These are phyloP conservation scores for Alcis repandata DNA, from an alignment of 2,888 invertebrate species.

Conservation along the genomic window DNA sequence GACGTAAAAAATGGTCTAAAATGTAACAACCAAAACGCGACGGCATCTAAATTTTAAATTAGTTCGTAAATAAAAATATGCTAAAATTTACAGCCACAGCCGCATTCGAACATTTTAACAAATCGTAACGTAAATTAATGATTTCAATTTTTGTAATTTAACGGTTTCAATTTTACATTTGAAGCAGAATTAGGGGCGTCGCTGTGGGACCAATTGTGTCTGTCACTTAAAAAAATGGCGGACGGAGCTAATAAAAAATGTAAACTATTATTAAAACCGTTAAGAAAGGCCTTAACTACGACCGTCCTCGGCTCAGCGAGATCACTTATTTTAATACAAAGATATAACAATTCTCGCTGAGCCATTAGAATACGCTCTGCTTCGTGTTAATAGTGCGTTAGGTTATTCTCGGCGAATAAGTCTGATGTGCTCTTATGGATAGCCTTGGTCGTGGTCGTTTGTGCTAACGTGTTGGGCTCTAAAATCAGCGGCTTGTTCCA, in stretches of 20 bases:
- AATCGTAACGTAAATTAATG: not conserved
- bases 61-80: not conserved
- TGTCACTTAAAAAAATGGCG: not conserved
- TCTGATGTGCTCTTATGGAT: slow-evolving; percentile 6
- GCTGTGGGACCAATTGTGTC: not conserved
- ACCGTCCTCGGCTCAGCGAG: not conserved
- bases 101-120: slow-evolving; percentile 3
- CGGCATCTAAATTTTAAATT: not conserved
- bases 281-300: not conserved
- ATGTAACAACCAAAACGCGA: not conserved
- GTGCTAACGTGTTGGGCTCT: slow-evolving; percentile 7
- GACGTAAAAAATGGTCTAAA: not conserved
- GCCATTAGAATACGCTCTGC: slow-evolving; percentile 19
- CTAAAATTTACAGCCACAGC: slow-evolving; percentile 5
- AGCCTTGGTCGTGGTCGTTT: slow-evolving; percentile 22
- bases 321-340: slow-evolving; percentile 7
- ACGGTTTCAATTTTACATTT: slow-evolving; percentile 7
- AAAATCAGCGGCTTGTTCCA: not conserved
- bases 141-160: slow-evolving; percentile 2
- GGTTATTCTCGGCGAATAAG: slow-evolving; percentile 20
- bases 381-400: slow-evolving; percentile 21
- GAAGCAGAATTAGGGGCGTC: not conserved
- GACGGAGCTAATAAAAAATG: too few species aligned
- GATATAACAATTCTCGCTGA: slow-evolving; percentile 15
- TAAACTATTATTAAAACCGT: too few species aligned